Conservation (phyloP, 2,888 invertebrate genomes). For the Pristionchus maxplancki region DNA sequence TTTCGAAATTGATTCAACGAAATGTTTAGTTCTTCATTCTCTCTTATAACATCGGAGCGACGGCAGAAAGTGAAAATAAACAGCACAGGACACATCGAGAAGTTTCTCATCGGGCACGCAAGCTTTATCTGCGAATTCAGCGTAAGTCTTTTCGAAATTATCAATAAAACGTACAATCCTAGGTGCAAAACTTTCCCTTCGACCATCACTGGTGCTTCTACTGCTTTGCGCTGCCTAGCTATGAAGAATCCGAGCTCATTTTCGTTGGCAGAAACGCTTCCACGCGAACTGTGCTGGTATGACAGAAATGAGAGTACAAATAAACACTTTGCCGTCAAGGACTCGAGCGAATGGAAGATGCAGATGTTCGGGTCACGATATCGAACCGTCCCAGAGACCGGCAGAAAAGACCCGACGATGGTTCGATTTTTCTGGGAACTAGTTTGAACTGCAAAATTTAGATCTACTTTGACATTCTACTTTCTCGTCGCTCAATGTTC, state of each 20-base stretch:
- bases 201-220: conserved; percentile 46
- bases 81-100: not conserved
- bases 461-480: conserved; percentile 22
- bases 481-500: not conserved
- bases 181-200: conserved; percentile 25
- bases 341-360: conserved; percentile 26
- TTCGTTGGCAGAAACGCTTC: not conserved
- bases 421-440: not conserved
- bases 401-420: not conserved
- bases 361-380: not conserved
- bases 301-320: not conserved
- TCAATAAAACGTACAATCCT: too few relatives aligned
- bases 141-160: not conserved
- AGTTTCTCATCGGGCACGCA: not conserved
- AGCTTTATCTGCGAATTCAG: conserved; percentile 37
- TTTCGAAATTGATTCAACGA: not conserved
- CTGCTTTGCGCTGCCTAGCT: not conserved
- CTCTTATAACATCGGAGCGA: not conserved
- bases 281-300: not conserved
- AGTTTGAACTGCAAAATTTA: not conserved
- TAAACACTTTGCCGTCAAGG: not conserved
- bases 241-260: not conserved
- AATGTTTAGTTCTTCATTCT: not conserved
- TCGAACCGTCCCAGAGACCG: not conserved
- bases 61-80: not conserved